Evolutionary conservation across 2,888 invertebrate genomes (phyloP), one percentile per base, ranked within the genome.

Genomic region (Invenusta paracnida): DNA sequence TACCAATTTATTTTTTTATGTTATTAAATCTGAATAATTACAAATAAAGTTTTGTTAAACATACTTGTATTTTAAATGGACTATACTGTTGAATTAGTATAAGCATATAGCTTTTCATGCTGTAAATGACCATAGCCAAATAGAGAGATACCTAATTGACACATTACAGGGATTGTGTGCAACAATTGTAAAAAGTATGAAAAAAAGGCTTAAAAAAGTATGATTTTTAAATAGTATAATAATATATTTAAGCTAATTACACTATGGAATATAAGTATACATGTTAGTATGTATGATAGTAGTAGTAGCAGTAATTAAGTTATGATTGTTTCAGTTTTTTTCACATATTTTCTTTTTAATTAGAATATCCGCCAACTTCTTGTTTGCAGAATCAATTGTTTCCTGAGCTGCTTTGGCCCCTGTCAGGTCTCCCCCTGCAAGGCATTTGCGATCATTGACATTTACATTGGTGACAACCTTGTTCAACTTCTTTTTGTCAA

Each of bases 311-410:
- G 48, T 48, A 48, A 11, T 5, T 48, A 48, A n/a, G 48, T 48
- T 48, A 48, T 48, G 48, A n/a, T n/a, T n/a, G n/a, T n/a, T n/a
- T n/a, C n/a, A n/a, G n/a, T n/a, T 48, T 48, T 48, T 48, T 48
- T 48, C 17, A 11, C 48, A 48, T 17, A 11, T 5, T 17, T 11
- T 23, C 23, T 73, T 73, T 73, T n/a, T 73, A 23, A 73, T 13
- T 73, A 73, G 11, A 25, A 73, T 73, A 23, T 73, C 73, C 27
- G 25, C 17, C 17, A 73, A 73, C 73, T 73, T 73, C 73, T 73
- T 73, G 73, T 73, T 73, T 73, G 73, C 73, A 23, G 73, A 73
- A 73, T 73, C 73, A 73, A 73, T 73, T 73, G 23, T 73, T 73
- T 23, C 23, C 23, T 73, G 73, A 73, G 73, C 11, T 73, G 73